Evolutionary conservation across 1,140 invertebrate species (phyloP), one percentile per base, ranked within the genome.

Genomic region (Pseudachorutes palmiensis): DNA sequence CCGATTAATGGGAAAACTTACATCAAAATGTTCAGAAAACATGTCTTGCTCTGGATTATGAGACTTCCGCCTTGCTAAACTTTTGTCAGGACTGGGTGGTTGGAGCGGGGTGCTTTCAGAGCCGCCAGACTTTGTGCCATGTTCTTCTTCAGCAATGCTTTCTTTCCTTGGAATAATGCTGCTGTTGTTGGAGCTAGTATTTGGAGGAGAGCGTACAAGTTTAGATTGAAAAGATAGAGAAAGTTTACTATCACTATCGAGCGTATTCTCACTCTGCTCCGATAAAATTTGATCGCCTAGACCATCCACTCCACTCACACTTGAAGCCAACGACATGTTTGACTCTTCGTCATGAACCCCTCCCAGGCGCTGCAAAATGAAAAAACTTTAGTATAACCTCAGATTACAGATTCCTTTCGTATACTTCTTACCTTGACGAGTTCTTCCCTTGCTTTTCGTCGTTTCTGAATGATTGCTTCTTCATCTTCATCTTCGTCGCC

Each of bases 401-500:
- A 22, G n/a, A 24, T 22, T 19, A 51, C 12, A 67, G 26, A 51
- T 16, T 12, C 48, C 28, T 49, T 49, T 32, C 12, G 2, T 5
- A 49, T 16, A 58, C 49, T 31, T 70, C 76, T 76, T 81, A 90
- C 89, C 81, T 90, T 90, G 36, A 96, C 76, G 1, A 98, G 80
- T 76, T 91, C 90, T 80, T 96, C 92, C 55, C 94, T 82, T 77
- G 94, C 87, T 78, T 91, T 91, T 69, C 94, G 83, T 73, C 92
- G 82, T 75, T 86, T 85, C 77, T 96, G 90, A 78, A 97, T 97
- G 75, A 97, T 92, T 67, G 87, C 86, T 78, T 97, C 91, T 77
- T 96, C 94, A 77, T 95, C 91, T 78, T 96, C 93, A 70, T 96
- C 94, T 68, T 92, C 89, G 68, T 87, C n/a, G n/a, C n/a, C 86